phyloP scores from a whole-genome alignment of 2,888 invertebrate genomes.

The Coenonympha glycerion region DNA sequence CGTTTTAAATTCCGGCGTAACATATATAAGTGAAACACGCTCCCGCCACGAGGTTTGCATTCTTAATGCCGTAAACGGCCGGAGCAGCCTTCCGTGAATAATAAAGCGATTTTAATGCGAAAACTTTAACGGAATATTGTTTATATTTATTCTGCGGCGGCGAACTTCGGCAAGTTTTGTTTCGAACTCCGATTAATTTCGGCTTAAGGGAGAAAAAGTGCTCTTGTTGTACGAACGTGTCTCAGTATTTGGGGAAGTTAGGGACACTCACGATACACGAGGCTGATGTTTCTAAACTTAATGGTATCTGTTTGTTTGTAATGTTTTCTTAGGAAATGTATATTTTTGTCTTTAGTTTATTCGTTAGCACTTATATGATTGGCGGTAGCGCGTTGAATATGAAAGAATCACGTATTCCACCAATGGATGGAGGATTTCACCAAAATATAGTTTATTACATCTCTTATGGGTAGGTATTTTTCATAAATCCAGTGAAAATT shows the following conservation, averaged over 20 bases:
- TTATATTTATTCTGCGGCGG: conserved; percentile 30
- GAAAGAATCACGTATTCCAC: too few relatives aligned
- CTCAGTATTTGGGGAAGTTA: conserved; percentile 11
- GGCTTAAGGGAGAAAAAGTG: conserved; percentile 23
- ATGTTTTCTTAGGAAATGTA: not conserved
- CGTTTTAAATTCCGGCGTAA: conserved; percentile 32
- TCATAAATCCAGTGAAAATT: too few relatives aligned
- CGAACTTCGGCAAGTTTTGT: conserved; percentile 26
- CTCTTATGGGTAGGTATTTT: too few relatives aligned
- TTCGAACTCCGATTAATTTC: conserved; percentile 27
- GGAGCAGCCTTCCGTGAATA: conserved; percentile 40
- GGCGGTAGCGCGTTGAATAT: too few relatives aligned
- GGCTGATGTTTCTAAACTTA: not conserved
- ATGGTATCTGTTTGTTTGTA: not conserved
- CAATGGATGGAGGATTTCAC: too few relatives aligned
- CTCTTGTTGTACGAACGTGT: conserved; percentile 13
- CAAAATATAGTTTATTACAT: too few relatives aligned
- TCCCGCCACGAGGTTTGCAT: conserved; percentile 43
- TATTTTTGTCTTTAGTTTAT: too few relatives aligned
- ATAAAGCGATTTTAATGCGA: conserved; percentile 45
- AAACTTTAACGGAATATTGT: conserved; percentile 43
- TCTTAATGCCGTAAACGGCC: conserved; percentile 45
- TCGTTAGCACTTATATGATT: too few relatives aligned
- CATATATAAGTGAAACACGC: conserved; percentile 58
- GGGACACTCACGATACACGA: not conserved